Conservation (phyloP, 2,797 vertebrate species). For the Lagorchestes hirsutus region DNA sequence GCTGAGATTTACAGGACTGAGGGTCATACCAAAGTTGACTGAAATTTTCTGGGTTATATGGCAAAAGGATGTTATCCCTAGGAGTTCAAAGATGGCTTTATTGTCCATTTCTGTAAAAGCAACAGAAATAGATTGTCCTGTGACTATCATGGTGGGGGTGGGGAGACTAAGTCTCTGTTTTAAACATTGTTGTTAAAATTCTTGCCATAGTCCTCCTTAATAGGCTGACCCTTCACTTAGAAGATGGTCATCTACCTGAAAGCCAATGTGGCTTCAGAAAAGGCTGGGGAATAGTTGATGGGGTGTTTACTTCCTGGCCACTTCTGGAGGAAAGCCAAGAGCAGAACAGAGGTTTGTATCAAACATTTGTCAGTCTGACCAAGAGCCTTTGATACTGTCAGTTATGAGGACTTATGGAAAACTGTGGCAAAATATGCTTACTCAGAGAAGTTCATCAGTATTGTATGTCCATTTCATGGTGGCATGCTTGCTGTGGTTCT, state of each 20-base stretch:
- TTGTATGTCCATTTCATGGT: neutral
- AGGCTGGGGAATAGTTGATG: too few species aligned
- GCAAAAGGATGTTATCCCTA: neutral
- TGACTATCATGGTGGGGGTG: neutral
- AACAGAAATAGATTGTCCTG: neutral
- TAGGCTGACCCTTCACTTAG: neutral
- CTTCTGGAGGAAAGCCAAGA: neutral
- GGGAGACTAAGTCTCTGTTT: too few species aligned
- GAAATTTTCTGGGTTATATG: neutral
- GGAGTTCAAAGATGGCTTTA: neutral
- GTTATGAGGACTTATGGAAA: neutral
- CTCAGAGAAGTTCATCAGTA: neutral
- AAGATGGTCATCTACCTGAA: neutral
- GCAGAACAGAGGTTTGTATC: too few species aligned
- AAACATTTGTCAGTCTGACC: neutral
- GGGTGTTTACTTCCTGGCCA: neutral
- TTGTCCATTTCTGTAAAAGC: neutral
- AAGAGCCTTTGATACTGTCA: neutral
- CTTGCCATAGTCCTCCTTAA: neutral
- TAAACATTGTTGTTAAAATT: neutral
- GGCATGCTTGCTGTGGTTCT: neutral
- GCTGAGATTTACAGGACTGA: neutral
- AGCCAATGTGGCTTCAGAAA: neutral
- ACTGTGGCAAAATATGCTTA: neutral
- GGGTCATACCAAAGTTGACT: neutral